These are phyloP conservation scores for Rhagoletis zephyria DNA, from an alignment of 1,140 invertebrate genomes.

Conservation along the genomic window DNA sequence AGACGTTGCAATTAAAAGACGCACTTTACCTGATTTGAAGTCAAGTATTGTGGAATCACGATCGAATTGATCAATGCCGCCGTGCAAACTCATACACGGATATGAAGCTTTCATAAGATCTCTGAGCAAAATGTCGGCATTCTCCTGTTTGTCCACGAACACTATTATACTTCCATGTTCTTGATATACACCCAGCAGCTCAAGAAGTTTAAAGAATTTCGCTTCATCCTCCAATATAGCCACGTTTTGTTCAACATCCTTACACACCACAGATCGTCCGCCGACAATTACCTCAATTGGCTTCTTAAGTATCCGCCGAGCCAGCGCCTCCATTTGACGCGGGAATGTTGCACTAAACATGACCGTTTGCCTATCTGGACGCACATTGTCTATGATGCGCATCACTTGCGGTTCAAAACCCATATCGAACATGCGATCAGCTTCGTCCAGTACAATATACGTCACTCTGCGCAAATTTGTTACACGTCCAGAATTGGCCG, in stretches of 20 bases:
- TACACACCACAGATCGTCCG: constrained; percentile 96
- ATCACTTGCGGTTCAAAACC: constrained; percentile 99
- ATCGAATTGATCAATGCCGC: constrained; percentile 99
- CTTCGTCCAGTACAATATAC: constrained; percentile 98
- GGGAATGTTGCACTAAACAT: constrained; percentile 99
- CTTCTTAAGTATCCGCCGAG: constrained; percentile 91
- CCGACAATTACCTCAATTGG: constrained; percentile 99
- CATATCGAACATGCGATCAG: constrained; percentile 99
- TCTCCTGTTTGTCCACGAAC: constrained; percentile 99
- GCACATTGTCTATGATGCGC: constrained; percentile 96
- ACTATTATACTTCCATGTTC: constrained; percentile 94
- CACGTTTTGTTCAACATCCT: constrained; percentile 97
- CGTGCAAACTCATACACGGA: constrained; percentile 95
- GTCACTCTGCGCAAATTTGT: constrained; percentile 96
- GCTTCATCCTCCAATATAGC: constrained; percentile 95
- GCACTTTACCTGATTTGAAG: constrained; percentile 95
- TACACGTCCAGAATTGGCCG: constrained; percentile 96
- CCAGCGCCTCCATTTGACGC: constrained; percentile 98
- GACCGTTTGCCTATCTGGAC: constrained; percentile 97
- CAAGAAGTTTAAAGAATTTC: constrained; percentile 97
- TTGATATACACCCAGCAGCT: constrained; percentile 94
- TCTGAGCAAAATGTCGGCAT: constrained; percentile 93
- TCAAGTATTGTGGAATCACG: constrained; percentile 97
- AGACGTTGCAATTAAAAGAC: constrained; percentile 91
- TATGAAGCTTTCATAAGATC: constrained; percentile 98